Conservation (phyloP, 2,888 invertebrate species). For the Drosophila mercatorum region DNA sequence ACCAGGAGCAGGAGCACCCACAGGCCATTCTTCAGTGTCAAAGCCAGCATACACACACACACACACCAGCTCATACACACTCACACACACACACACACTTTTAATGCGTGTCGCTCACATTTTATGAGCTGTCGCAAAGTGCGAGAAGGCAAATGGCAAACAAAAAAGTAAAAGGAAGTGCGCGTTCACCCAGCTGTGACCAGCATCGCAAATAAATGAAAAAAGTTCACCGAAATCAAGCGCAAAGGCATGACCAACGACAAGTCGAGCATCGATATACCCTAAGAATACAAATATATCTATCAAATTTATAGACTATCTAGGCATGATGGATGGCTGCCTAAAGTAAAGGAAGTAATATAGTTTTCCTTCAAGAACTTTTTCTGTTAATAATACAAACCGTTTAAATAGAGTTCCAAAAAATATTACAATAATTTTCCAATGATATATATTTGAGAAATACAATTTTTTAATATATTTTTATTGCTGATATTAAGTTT, state of each 20-base stretch:
- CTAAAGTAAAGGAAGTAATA: no score
- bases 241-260: conserved; percentile 6
- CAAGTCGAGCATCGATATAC: conserved; percentile 4
- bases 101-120: conserved; percentile 80
- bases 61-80: background rate
- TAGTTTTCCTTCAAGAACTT: no score
- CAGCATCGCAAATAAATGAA: conserved; percentile 76
- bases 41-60: conserved; percentile 50
- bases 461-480: no score
- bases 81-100: conserved; percentile 45
- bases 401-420: no score
- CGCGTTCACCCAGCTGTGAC: conserved; percentile 77
- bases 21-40: conserved; percentile 77
- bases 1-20: conserved; percentile 40
- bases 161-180: conserved; percentile 61
- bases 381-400: no score
- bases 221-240: conserved; percentile 67
- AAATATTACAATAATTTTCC: no score
- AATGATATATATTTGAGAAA: no score
- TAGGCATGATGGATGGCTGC: no score
- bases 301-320: no score
- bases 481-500: no score
- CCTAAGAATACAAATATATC: background rate
- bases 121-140: conserved; percentile 80
- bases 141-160: conserved; percentile 60